Base-by-base conservation (phyloP, 2,797 vertebrate species). In the Parauchenoglanis ngamensis region DNA sequence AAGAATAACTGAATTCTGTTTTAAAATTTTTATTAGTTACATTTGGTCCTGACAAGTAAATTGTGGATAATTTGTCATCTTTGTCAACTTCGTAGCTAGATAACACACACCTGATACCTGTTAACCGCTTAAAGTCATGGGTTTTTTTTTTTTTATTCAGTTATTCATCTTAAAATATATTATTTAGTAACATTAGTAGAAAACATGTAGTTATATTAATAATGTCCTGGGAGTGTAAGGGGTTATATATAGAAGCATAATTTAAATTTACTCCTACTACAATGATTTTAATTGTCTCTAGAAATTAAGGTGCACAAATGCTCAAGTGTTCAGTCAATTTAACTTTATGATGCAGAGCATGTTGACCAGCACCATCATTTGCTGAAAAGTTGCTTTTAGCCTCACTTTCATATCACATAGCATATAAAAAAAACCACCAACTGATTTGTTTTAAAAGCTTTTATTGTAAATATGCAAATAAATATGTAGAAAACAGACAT, bases 401-500 rank as follows among this genome's bases (percentile, higher is more conserved):
- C 19, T 57, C 76, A 57, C 17, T 35, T 59, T 61, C 44, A 63
- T n/a, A 82, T 65, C 40, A 49, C 15, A 15, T 10, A 23, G 11
- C 11, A 63, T 40, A 44, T 12, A 40, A 40, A 57, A 57, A 54
- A 10, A 83, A 56, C 28, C 35, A 35, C 35, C 35, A 63, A 17
- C 12, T 28, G 5, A 40, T 61, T 73, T 63, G 23, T 17, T 79
- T 61, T 85, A 3, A 57, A 68, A 82, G 35, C 61, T 35, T 88
- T 88, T 88, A 88, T 88, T 88, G 80, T 35, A 10, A 83, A 72
- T 86, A 61, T 83, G 54, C 59, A 86, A 84, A 88, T 86, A 44
- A 88, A 86, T 88, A 86, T 59, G 76, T 86, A 83, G 8, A 77
- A 68, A 86, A 78, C 1, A 44, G 10, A 25, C 15, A 83, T 63